phyloP scores from a whole-genome alignment of 2,797 vertebrate species.

The Okamejei kenojei region DNA sequence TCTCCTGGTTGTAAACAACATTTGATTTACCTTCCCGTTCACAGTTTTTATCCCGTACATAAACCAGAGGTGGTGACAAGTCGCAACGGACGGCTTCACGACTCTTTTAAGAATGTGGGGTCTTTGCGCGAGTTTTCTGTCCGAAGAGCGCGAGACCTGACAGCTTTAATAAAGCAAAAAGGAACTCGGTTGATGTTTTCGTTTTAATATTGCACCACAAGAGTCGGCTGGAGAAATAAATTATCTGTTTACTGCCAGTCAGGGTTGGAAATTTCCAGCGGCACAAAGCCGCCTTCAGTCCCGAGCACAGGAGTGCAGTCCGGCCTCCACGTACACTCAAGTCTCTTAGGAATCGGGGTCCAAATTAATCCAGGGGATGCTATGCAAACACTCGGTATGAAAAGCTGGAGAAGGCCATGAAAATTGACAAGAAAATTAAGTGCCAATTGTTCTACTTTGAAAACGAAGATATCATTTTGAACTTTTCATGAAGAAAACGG shows the following conservation, averaged over 20 bases:
- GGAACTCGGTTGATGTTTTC: neutral
- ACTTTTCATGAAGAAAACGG: neutral
- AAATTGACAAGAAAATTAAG: neutral
- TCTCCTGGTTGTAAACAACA: constrained; percentile 14
- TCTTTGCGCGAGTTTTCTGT: neutral
- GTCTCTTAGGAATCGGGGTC: neutral
- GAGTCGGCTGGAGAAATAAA: neutral
- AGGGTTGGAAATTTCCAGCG: neutral
- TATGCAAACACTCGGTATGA: neutral
- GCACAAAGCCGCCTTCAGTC: constrained; percentile 30
- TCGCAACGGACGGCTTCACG: neutral
- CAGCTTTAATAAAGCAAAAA: constrained; percentile 11
- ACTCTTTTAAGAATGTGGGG: neutral
- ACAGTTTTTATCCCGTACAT: neutral
- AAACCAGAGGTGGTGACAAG: neutral
- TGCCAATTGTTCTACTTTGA: neutral
- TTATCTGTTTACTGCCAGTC: constrained; percentile 23
- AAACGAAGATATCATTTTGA: neutral
- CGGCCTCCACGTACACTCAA: neutral
- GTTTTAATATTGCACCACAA: neutral
- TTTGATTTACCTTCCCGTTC: neutral
- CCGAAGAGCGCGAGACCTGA: neutral
- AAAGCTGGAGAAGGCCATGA: neutral
- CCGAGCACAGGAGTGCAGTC: neutral
- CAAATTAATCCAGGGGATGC: constrained; percentile 1